Conservation (phyloP, 2,113 vertebrate genomes). For the Sturnus vulgaris region DNA sequence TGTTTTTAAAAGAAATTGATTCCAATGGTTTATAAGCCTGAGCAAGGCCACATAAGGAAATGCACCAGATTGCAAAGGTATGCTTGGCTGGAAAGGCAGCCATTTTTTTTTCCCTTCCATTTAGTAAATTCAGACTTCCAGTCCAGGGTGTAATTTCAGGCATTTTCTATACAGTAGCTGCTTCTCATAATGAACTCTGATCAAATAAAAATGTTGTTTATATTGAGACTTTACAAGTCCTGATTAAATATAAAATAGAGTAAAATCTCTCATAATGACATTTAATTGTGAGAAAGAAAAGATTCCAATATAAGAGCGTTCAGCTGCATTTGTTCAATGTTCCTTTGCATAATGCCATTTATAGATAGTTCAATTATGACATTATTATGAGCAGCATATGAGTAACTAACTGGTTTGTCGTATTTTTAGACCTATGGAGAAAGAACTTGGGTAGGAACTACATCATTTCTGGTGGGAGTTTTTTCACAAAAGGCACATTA, state of each 20-base stretch:
- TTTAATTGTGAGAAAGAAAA: slow-evolving; percentile 80
- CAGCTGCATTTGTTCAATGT: slow-evolving; percentile 71
- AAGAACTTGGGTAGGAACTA: slow-evolving; percentile 66
- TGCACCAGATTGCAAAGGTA: slow-evolving; percentile 73
- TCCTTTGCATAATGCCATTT: slow-evolving; percentile 75
- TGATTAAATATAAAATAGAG: slow-evolving; percentile 76
- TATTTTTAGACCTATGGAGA: slow-evolving; percentile 74
- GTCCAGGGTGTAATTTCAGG: slow-evolving; percentile 70
- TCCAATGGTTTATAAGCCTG: slow-evolving; percentile 82
- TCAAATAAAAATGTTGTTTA: slow-evolving; percentile 79
- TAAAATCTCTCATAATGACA: slow-evolving; percentile 78
- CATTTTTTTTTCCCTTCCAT: slow-evolving; percentile 57
- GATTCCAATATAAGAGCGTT: slow-evolving; percentile 72
- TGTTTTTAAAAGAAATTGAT: slow-evolving; percentile 97
- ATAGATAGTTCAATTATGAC: slow-evolving; percentile 76
- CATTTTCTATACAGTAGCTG: slow-evolving; percentile 71
- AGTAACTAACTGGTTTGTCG: slow-evolving; percentile 69
- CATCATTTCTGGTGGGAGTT: slow-evolving; percentile 57
- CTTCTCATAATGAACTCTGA: slow-evolving; percentile 76
- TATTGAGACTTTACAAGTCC: slow-evolving; percentile 77
- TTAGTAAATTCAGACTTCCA: slow-evolving; percentile 66
- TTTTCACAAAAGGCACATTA: slow-evolving; percentile 54
- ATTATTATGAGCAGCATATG: slow-evolving; percentile 73
- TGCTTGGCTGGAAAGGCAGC: slow-evolving; percentile 66
- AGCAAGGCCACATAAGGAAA: slow-evolving; percentile 76